Evolutionary conservation across 2,888 invertebrate species (phyloP), one percentile per base, ranked within the genome.

Genomic region (Latrodectus elegans): DNA sequence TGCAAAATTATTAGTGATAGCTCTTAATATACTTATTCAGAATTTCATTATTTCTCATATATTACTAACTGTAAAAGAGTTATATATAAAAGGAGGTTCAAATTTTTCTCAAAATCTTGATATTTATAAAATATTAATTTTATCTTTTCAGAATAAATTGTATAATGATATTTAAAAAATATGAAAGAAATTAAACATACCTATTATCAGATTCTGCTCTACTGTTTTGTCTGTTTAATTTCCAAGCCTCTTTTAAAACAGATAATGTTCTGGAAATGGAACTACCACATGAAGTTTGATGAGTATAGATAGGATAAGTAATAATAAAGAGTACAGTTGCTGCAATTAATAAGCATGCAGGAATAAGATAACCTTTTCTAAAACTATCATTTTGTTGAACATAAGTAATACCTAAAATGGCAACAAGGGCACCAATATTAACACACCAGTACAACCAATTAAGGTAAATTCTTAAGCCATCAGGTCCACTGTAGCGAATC

Each of bases 351-450:
- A 91, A 91, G 26, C 90, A 89, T 11, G 91, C 89, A 15, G 92
- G 92, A 26, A 91, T 90, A 26, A 92, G 88, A 89, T 92, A 93
- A 14, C 93, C 93, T 82, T 90, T 90, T 86, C 92, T 92, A 90
- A 93, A 93, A n/a, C 91, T 91, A 72, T 90, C 91, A 49, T n/a
- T 91, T 90, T 93, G 93, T 79, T 93, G 92, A 3, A 93, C 89
- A 89, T 92, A 93, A 6, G 92, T 92, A 55, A 93, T 90, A 4
- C 90, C 92, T 4, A 92, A 92, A 60, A 93, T 91, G 0, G 93
- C 92, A 17, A 93, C 85, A 14, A 93, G 90, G 10, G 92, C 92
- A 55, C 93, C 93, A 17, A 93, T 90, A 90, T 93, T 93, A 75
- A 93, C 91, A 89, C 92, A 93, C 93, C 93, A 93, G 89, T 93